Evolutionary conservation across 2,113 vertebrate genomes (phyloP).

Genomic region (Calyptommatus sinebrachiatus): DNA sequence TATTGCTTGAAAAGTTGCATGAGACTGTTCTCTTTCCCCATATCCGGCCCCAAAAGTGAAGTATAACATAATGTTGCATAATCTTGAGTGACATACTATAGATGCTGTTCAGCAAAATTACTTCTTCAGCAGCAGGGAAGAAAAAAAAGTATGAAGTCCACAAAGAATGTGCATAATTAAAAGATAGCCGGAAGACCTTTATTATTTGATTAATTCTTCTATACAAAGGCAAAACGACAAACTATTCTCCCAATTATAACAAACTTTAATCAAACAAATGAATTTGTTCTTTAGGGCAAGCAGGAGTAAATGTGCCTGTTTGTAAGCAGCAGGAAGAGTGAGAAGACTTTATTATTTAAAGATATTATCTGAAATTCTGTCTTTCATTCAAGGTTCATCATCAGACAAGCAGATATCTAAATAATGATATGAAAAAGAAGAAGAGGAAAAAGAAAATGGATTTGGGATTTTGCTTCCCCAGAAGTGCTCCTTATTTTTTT

Average conservation of each 20-base stretch:
- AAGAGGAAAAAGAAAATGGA: background rate
- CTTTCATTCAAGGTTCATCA: background rate
- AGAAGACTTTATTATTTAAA: background rate
- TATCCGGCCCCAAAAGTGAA: background rate
- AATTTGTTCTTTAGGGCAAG: background rate
- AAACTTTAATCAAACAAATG: background rate
- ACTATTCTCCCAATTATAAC: background rate
- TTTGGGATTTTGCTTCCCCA: background rate
- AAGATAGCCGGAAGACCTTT: background rate
- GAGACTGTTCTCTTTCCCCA: background rate
- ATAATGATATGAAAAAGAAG: too few relatives aligned
- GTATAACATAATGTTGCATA: background rate
- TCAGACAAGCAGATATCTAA: background rate
- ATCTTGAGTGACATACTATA: background rate
- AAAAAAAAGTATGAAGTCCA: background rate
- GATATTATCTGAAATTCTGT: background rate
- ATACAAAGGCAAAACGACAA: accelerated
- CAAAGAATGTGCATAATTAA: background rate
- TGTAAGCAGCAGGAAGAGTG: background rate
- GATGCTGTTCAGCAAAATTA: slow-evolving; percentile 18
- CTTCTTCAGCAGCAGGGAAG: slow-evolving; percentile 4
- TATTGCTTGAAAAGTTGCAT: too few relatives aligned
- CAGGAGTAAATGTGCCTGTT: background rate
- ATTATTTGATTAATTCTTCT: background rate
- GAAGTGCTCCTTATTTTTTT: background rate